phyloP scores from a whole-genome alignment of 2,797 vertebrate genomes.

The Phrynocephalus guinanensis region DNA sequence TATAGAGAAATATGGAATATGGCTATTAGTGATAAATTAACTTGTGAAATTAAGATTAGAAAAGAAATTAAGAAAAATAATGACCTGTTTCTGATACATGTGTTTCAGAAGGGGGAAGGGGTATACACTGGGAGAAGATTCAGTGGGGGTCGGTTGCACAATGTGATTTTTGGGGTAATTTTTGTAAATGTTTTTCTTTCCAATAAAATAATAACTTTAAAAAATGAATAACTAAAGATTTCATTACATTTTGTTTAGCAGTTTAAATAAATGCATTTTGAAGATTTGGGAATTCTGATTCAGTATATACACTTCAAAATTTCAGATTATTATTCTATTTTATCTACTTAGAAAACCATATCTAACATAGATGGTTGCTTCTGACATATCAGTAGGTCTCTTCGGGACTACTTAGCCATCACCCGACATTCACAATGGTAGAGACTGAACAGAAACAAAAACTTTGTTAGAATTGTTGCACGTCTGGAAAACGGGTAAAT shows the following conservation, averaged over 20 bases:
- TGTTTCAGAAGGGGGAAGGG: no score
- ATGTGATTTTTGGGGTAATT: no score
- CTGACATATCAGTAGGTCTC: slow-evolving; percentile 55
- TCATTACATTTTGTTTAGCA: background rate
- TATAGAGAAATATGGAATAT: no score
- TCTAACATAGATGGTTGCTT: slow-evolving; percentile 34
- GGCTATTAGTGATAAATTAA: no score
- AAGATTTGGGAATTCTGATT: slow-evolving; percentile 2
- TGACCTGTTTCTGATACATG: no score
- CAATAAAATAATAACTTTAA: no score
- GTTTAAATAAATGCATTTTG: background rate
- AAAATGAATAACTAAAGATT: background rate
- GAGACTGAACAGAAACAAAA: slow-evolving; percentile 45
- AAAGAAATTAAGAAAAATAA: no score
- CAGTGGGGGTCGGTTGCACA: no score
- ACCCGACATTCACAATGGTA: slow-evolving; percentile 53
- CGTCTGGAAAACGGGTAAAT: slow-evolving; percentile 51
- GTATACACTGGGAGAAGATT: no score
- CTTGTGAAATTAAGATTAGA: no score
- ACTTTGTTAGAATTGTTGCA: slow-evolving; percentile 60
- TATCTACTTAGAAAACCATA: background rate
- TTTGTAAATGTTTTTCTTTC: no score
- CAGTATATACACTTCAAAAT: background rate
- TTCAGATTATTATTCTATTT: slow-evolving; percentile 26
- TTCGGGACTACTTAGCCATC: slow-evolving; percentile 49